A percentile compares a stretch with the other conserved stretches of the same genome.
phyloP scores from a whole-genome alignment of 2,113 vertebrate species.

The Epinephelus cyanopodus region DNA sequence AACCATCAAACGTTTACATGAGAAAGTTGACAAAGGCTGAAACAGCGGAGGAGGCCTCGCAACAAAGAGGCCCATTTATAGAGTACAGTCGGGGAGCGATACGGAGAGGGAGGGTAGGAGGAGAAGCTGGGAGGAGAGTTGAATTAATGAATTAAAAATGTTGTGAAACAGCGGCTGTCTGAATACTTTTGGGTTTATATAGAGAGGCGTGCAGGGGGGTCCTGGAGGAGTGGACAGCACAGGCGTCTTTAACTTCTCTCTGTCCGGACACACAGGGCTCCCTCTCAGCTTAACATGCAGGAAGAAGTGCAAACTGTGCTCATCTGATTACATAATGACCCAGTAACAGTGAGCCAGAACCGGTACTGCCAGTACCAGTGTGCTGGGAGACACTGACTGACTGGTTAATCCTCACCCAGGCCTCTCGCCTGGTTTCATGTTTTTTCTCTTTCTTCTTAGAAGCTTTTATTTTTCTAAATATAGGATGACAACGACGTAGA shows the following conservation, averaged over 20 bases:
- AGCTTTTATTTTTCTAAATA: background rate
- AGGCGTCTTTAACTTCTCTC: slow-evolving; percentile 60
- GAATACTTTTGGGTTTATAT: slow-evolving; percentile 74
- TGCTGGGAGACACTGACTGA: slow-evolving; percentile 52
- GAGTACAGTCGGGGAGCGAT: slow-evolving; percentile 69
- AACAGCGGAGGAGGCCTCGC: slow-evolving; percentile 76
- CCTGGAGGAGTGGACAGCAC: slow-evolving; percentile 64
- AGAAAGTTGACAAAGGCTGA: slow-evolving; percentile 85
- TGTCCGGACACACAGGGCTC: slow-evolving; percentile 46
- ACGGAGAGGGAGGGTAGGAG: slow-evolving; percentile 69
- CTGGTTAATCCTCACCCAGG: slow-evolving; percentile 29
- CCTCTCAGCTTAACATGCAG: slow-evolving; percentile 52
- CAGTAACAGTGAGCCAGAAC: slow-evolving; percentile 73
- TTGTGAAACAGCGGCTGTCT: slow-evolving; percentile 65
- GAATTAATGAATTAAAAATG: slow-evolving; percentile 87
- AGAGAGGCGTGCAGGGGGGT: slow-evolving; percentile 60
- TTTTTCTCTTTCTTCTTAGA: background rate
- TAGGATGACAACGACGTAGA: slow-evolving; percentile 32
- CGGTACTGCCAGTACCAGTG: slow-evolving; percentile 77
- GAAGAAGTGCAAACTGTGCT: slow-evolving; percentile 55
- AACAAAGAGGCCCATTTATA: slow-evolving; percentile 85
- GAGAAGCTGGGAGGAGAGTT: slow-evolving; percentile 78
- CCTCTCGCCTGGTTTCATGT: background rate
- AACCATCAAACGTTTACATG: slow-evolving; percentile 75
- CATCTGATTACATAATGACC: slow-evolving; percentile 79